These are phyloP conservation scores for Thereva unica DNA, from an alignment of 2,888 invertebrate species.

Conservation along the genomic window DNA sequence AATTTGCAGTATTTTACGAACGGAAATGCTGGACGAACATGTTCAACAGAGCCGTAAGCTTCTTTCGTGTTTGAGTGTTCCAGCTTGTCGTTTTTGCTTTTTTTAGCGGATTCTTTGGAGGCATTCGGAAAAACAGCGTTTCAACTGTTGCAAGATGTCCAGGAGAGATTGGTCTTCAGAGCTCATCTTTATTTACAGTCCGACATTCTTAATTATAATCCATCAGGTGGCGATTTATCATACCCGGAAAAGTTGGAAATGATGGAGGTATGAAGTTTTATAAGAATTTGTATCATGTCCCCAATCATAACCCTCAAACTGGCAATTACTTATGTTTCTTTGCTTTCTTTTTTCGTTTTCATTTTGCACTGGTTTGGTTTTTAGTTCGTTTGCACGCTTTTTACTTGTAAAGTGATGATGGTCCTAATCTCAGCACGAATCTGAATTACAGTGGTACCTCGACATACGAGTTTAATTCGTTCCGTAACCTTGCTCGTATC, in stretches of 20 bases:
- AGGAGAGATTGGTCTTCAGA: constrained; percentile 93
- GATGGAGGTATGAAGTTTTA: constrained; percentile 76
- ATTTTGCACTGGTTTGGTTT: too few species aligned
- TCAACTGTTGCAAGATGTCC: constrained; percentile 90
- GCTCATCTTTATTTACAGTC: constrained; percentile 91
- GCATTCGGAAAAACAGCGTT: constrained; percentile 78
- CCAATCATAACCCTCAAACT: too few species aligned
- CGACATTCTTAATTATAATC: constrained; percentile 85
- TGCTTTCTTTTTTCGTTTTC: too few species aligned
- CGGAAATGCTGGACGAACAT: constrained; percentile 91
- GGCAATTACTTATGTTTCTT: too few species aligned
- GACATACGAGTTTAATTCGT: too few species aligned
- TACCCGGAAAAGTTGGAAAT: constrained; percentile 97
- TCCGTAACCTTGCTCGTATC: too few species aligned
- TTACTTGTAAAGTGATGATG: too few species aligned
- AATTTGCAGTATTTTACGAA: constrained; percentile 88
- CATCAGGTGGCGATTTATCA: constrained; percentile 93
- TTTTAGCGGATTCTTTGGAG: constrained; percentile 67
- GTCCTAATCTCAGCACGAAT: too few species aligned
- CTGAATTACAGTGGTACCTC: too few species aligned
- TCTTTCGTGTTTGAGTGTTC: constrained; percentile 39
- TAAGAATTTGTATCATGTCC: too few species aligned
- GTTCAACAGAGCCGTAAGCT: constrained; percentile 78
- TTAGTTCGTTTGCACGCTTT: too few species aligned
- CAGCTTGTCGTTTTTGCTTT: constrained; percentile 24